These are phyloP conservation scores for Leptopilina boulardi DNA, from an alignment of 1,140 invertebrate genomes.

Conservation along the genomic window DNA sequence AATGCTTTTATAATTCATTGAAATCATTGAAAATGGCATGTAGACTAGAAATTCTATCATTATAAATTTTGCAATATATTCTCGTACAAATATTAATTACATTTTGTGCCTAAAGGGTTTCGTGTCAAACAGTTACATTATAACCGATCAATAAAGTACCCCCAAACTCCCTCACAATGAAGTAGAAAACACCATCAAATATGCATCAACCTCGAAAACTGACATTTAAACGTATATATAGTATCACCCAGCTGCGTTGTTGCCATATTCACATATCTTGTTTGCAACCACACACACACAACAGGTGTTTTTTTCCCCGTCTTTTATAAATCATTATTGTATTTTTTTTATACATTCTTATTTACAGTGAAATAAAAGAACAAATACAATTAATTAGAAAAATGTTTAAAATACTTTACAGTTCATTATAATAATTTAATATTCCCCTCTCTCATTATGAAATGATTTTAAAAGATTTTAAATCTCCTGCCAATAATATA, in stretches of 20 bases:
- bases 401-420: too few relatives aligned
- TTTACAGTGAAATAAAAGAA: too few relatives aligned
- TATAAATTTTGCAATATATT: background rate
- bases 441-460: too few relatives aligned
- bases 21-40: background rate
- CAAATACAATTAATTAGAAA: too few relatives aligned
- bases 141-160: conserved; percentile 49
- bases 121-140: conserved; percentile 34
- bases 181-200: conserved; percentile 54
- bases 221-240: conserved; percentile 46
- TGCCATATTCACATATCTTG: conserved; percentile 38
- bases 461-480: background rate
- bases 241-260: conserved; percentile 34
- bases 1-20: too few relatives aligned
- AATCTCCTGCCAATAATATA: background rate
- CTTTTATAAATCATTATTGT: background rate
- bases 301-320: background rate
- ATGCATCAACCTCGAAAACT: conserved; percentile 51
- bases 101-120: conserved; percentile 21
- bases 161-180: conserved; percentile 42
- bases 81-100: conserved; percentile 29
- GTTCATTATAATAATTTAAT: too few relatives aligned
- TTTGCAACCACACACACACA: background rate
- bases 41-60: background rate
- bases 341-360: too few relatives aligned